phyloP scores from a whole-genome alignment of 2,888 invertebrate genomes.

The Zhuqinia jingwanae region DNA sequence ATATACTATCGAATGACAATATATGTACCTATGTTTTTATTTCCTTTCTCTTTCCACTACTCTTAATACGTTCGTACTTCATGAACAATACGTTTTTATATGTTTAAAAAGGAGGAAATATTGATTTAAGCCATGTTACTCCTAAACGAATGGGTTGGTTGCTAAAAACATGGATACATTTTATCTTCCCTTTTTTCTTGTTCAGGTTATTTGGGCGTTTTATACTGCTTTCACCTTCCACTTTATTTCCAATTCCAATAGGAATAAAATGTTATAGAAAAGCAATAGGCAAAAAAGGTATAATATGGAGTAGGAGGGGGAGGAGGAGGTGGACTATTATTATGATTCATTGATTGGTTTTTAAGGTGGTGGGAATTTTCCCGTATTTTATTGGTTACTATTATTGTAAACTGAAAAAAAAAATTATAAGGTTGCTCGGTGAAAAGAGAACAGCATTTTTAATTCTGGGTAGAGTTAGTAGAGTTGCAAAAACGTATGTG shows the following conservation, averaged over 20 bases:
- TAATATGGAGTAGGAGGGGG: background rate
- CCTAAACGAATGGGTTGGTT: slow-evolving; percentile 41
- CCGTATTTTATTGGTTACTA: too few species aligned
- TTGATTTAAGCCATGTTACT: slow-evolving; percentile 34
- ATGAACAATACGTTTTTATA: too few species aligned
- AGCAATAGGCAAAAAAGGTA: background rate
- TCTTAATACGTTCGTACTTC: too few species aligned
- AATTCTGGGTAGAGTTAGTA: too few species aligned
- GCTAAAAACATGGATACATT: background rate
- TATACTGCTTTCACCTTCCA: too few species aligned
- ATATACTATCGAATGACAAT: background rate
- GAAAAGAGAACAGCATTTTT: too few species aligned
- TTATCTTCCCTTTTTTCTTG: background rate
- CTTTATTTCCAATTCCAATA: slow-evolving; percentile 2
- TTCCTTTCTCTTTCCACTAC: background rate
- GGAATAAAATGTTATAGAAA: background rate
- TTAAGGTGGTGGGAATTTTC: background rate
- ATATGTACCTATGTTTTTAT: background rate
- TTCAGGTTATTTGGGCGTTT: too few species aligned
- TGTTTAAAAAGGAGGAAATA: slow-evolving; percentile 32
- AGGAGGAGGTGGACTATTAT: background rate
- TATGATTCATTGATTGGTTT: slow-evolving; percentile 39
- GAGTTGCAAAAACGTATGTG: too few species aligned
- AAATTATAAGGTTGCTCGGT: too few species aligned
- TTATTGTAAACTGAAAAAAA: too few species aligned